phyloP scores from a whole-genome alignment of 92 coral and sea anemone genomes.

The Plumapathes pennacea region DNA sequence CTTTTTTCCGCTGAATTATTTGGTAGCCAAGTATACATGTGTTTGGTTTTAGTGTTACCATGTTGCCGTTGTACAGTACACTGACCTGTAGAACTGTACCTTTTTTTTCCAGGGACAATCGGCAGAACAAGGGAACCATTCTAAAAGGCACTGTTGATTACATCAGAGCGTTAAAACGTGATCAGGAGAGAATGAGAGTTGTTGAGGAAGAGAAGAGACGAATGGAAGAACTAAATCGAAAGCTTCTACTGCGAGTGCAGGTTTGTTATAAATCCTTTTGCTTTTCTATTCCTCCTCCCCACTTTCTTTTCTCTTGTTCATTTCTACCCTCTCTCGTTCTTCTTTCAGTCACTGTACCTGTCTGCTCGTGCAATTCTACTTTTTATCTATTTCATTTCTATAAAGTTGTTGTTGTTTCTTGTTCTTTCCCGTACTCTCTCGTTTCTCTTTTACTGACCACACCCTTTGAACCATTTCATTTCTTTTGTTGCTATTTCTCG shows the following conservation, averaged over 20 bases:
- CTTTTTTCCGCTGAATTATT: too few species aligned
- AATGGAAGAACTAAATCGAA: conserved; percentile 76
- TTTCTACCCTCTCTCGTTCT: background rate
- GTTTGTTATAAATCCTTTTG: conserved; percentile 27
- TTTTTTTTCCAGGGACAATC: conserved; percentile 59
- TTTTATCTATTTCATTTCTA: too few species aligned
- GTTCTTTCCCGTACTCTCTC: too few species aligned
- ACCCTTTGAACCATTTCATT: too few species aligned
- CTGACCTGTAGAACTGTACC: too few species aligned
- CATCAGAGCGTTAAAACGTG: conserved; percentile 68
- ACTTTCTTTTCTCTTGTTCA: too few species aligned
- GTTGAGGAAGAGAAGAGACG: conserved; percentile 67
- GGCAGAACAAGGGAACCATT: conserved; percentile 98
- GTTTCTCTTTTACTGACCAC: too few species aligned
- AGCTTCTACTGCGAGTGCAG: conserved; percentile 89
- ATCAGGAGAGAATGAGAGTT: conserved; percentile 71
- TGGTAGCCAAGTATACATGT: background rate
- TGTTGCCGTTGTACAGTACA: too few species aligned
- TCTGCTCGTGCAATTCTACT: background rate
- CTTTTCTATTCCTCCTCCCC: too few species aligned
- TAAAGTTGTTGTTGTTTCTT: too few species aligned
- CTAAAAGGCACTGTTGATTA: conserved; percentile 95
- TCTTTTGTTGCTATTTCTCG: too few species aligned
- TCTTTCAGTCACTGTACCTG: background rate
- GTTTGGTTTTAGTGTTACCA: background rate